Base-by-base conservation (phyloP, 2,113 vertebrate genomes). In the Phylloscopus whistleri region DNA sequence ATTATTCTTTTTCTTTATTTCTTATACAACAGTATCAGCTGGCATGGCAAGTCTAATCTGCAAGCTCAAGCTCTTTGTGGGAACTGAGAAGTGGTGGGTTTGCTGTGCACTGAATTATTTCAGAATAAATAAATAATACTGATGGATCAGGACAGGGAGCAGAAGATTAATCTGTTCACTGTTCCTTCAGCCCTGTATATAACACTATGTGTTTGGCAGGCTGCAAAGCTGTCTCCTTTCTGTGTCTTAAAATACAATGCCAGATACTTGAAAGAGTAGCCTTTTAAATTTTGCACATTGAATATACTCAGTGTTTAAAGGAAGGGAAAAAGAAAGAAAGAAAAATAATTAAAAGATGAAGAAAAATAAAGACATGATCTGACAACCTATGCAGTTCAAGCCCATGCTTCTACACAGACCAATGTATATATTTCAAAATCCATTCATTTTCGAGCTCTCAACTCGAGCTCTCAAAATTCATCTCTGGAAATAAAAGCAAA, bases 121-220 rank as follows among this genome's bases (percentile, higher is more conserved):
- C 46, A 69, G 51, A 87, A 53, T 89, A 94, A 95, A 93, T 89
- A 93, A 91, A 92, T 82, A 91, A 87, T 69, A 89, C 26, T 73
- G 58, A 52, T 46, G 21, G 62, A 76, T 76, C 66, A 91, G 53
- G 75, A 85, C 52, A 83, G 58, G 30, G 63, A 95, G 33, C 51
- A 87, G 48, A 85, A 92, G 90, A 95, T 87, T 76, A 70, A 90
- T 77, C 30, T 69, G 27, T 62, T 73, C 12, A 3, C 89, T 93
- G 58, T 76, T 94, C 35, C 75, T 91, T 62, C 58, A 76, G 23
- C 24, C 31, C 18, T 64, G 41, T 53, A 55, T 44, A 73, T 37
- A 92, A 59, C 16, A 62, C 11, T 46, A 16, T 28, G 30, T 3
- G 0, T 69, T 84, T 91, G 81, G 30, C 51, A 87, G 43, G n/a